Conservation (phyloP, 2,797 vertebrate genomes). For the Platyrinchus mystaceus region DNA sequence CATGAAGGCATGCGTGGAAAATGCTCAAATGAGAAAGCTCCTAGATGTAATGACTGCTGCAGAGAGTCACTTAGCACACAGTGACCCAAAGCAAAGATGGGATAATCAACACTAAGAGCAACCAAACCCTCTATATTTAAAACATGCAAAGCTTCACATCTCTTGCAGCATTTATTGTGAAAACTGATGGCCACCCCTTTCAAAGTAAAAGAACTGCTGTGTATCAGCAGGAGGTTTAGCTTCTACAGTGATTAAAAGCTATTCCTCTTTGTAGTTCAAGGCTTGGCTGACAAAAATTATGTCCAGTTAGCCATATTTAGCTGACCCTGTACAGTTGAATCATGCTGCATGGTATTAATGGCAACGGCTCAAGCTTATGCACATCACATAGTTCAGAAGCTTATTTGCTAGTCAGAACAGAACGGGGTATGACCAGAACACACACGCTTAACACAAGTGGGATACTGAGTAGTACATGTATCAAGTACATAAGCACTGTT, state of each 20-base stretch:
- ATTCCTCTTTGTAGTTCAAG: background rate
- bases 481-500: background rate
- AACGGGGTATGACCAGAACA: background rate
- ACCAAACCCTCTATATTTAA: background rate
- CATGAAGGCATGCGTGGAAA: background rate
- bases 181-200: background rate
- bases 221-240: background rate
- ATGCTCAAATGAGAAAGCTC: background rate
- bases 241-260: background rate
- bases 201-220: background rate
- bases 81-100: background rate
- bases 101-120: background rate
- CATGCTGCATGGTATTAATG: background rate
- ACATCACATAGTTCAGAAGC: background rate
- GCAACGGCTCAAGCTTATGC: background rate
- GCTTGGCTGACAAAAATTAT: background rate
- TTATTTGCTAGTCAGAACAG: background rate
- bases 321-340: background rate
- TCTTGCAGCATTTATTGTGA: background rate
- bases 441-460: accelerated
- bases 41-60: background rate
- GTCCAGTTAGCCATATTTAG: background rate
- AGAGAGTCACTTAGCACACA: background rate
- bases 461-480: background rate
- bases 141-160: background rate